Base-by-base conservation (phyloP, 2,888 invertebrate species). In the Rhorus exstirpatorius region DNA sequence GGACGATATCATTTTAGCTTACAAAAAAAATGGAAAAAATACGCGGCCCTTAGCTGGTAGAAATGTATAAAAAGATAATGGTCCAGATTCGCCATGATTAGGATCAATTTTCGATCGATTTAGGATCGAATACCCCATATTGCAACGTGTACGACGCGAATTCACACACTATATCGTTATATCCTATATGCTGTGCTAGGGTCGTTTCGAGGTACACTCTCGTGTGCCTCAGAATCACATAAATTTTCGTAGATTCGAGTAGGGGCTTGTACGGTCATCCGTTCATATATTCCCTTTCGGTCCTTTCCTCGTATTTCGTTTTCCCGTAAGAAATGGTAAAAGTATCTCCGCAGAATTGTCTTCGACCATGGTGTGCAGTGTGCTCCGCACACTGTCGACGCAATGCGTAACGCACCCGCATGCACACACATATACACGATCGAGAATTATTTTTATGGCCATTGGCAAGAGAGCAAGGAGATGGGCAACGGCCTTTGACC, bases 381-480 rank as follows among this genome's bases (percentile, higher is more conserved):
- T 53, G 51, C 65, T 70, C 76, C 38, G 58, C 71, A 31, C 68
- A 19, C 19, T 58, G 24, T 35, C 60, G 44, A 81, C 81, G 71
- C 71, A 72, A 60, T 26, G 61, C 74, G 58, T 44, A 60, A 35
- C 19, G 19, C 53, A 17, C 24, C 0, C 46, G 17, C 12, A 60
- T 46, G 35, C 35, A 49, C 58, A 31, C 71, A 21, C 44, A 17
- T 0, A n/a, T n/a, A n/a, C n/a, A 72, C 21, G 12, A 41, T n/a
- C 35, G 67, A 72, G 71, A 72, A 81, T 81, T 81, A 77, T 81
- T 77, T 81, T 81, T 81, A 81, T 77, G 10, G 67, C 81, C 65
- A 51, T 26, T 58, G 49, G 44, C 10, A 21, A 8, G 17, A 77
- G 71, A 67, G 17, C 14, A 60, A 72, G 71, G 58, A 53, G 67